Conservation (phyloP, 2,797 vertebrate species). For the Myioborus miniatus region DNA sequence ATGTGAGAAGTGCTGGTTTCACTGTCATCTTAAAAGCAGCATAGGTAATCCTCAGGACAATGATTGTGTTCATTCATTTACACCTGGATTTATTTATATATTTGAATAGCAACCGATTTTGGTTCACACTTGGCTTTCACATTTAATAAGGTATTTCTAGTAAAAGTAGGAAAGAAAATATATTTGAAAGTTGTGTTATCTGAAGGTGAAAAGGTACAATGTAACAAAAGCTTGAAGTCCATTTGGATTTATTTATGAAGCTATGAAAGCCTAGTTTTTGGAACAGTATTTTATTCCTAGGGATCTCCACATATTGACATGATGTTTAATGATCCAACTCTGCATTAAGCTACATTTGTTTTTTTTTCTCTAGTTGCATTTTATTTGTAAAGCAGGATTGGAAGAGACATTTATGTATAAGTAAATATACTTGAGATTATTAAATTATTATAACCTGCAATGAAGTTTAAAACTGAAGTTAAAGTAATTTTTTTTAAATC, state of each 20-base stretch:
- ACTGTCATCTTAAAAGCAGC: neutral
- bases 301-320: neutral
- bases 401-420: neutral
- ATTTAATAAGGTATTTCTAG: neutral
- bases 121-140: neutral
- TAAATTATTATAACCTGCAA: neutral
- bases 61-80: neutral
- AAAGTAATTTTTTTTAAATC: neutral
- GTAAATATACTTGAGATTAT: neutral
- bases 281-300: neutral
- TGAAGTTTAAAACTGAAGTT: neutral
- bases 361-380: neutral
- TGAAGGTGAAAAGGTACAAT: neutral
- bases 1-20: neutral
- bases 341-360: neutral
- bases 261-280: neutral
- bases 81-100: neutral
- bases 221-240: neutral
- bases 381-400: neutral
- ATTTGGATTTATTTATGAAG: neutral
- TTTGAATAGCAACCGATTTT: neutral
- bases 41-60: neutral
- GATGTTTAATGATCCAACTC: neutral
- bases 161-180: neutral
- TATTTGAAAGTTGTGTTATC: neutral